Base-by-base conservation (phyloP, 2,888 invertebrate species). In the Nemapogon koenigi region DNA sequence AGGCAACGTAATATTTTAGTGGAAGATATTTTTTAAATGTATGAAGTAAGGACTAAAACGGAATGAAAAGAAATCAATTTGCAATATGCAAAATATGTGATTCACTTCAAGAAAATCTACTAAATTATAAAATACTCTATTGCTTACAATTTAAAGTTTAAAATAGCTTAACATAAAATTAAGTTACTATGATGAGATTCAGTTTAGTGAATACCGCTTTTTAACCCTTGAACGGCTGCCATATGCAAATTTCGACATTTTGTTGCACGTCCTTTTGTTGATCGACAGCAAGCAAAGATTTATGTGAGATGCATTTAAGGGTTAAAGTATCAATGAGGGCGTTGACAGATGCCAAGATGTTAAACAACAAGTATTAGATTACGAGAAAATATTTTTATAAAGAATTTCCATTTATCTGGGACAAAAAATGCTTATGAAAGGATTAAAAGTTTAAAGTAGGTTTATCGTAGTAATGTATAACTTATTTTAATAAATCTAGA, bases 301-400 rank as follows among this genome's bases (percentile, higher is more conserved):
- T 50, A 46, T 44, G 40, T 40, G 46, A 42, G 47, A 46, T 43
- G 44, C 49, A 46, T 52, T 53, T 41, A 49, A 55, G 68, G 72
- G 71, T 64, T 55, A 31, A 29, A 55, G 49, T 31, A 35, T 68
- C 68, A 67, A 66, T 66, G 63, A 54, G 52, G 51, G 29, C 62
- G 76, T 52, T 78, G 76, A 78, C 76, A 78, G 76, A 75, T 78
- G 76, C 57, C 48, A 55, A 64, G 65, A 67, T 59, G 67, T 51
- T 50, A 53, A 27, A 27, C n/a, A n/a, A 27, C n/a, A 6, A 27
- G 4, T 27, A 4, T 27, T 14, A n/a, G 4, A 27, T 27, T 27
- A 13, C 28, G 11, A n/a, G 14, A 27, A 27, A 27, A 8, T n/a
- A n/a, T n/a, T n/a, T n/a, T n/a, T n/a, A n/a, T n/a, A n/a, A n/a